phyloP scores from a whole-genome alignment of 2,888 invertebrate species.

The Parelbella ahira region DNA sequence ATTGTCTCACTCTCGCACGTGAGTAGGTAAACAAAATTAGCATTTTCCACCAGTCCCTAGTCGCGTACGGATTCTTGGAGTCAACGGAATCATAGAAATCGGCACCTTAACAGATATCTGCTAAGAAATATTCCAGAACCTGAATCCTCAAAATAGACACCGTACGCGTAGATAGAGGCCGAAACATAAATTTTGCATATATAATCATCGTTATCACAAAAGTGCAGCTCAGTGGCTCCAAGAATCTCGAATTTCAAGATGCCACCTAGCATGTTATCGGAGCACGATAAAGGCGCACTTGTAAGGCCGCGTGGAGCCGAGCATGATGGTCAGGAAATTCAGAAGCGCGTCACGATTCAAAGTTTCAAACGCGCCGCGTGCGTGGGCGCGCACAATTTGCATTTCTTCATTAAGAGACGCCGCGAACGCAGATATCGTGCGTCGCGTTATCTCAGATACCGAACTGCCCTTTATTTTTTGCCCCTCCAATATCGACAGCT shows the following conservation, averaged over 20 bases:
- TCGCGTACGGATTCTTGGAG: no score
- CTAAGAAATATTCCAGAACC: no score
- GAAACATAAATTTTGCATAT: not conserved
- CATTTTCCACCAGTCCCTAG: no score
- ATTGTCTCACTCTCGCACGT: no score
- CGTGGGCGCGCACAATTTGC: constrained; percentile 43
- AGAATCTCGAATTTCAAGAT: constrained; percentile 20
- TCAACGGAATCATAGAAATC: no score
- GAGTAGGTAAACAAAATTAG: no score
- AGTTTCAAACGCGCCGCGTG: constrained; percentile 34
- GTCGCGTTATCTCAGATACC: constrained; percentile 29
- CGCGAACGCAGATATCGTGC: constrained; percentile 22
- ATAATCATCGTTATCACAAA: constrained; percentile 7
- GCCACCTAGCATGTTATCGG: constrained; percentile 23
- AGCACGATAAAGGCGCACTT: constrained; percentile 18
- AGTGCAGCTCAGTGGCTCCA: not conserved
- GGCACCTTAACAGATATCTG: no score
- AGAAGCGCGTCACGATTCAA: constrained; percentile 13
- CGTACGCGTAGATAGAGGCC: not conserved
- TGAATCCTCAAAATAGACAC: constrained; percentile 10
- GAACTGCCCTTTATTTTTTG: constrained; percentile 26
- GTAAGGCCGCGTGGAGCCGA: constrained; percentile 10
- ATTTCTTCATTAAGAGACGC: constrained; percentile 41
- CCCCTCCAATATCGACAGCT: constrained; percentile 36
- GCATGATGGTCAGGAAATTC: constrained; percentile 16